Conservation (phyloP, 2,888 invertebrate species). For the Hydriomena furcata region DNA sequence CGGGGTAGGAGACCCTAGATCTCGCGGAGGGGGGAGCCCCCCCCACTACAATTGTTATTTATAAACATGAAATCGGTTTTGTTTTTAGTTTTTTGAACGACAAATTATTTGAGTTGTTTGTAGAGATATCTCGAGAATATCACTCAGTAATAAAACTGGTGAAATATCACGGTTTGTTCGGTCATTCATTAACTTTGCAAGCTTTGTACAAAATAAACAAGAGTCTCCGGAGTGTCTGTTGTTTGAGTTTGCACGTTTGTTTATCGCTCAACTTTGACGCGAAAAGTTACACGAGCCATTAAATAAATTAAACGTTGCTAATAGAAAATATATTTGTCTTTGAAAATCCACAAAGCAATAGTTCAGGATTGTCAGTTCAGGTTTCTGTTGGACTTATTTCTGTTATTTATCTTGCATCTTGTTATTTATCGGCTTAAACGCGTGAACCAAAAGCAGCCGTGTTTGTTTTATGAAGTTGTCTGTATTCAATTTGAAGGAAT, state of each 20-base stretch:
- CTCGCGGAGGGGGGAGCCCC: too few relatives aligned
- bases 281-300: constrained; percentile 12
- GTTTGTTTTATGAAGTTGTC: not conserved
- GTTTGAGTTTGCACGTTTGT: constrained; percentile 12
- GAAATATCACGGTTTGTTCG: not conserved
- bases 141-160: not conserved
- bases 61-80: too few relatives aligned
- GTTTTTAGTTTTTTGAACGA: too few relatives aligned
- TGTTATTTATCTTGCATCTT: constrained; percentile 1
- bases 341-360: not conserved
- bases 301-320: constrained; percentile 15
- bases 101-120: too few relatives aligned
- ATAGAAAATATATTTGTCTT: constrained; percentile 6
- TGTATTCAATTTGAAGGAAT: too few relatives aligned
- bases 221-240: constrained; percentile 5
- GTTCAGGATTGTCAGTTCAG: constrained; percentile 1
- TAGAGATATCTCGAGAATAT: too few relatives aligned
- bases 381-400: not conserved
- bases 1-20: too few relatives aligned
- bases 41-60: too few relatives aligned
- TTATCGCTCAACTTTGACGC: constrained; percentile 11
- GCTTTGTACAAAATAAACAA: constrained; percentile 8
- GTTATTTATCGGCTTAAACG: not conserved
- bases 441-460: not conserved
- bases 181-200: constrained; percentile 8